These are phyloP conservation scores for Sinocyclocheilus anshuiensis DNA, from an alignment of 2,113 vertebrate species.

Conservation along the genomic window DNA sequence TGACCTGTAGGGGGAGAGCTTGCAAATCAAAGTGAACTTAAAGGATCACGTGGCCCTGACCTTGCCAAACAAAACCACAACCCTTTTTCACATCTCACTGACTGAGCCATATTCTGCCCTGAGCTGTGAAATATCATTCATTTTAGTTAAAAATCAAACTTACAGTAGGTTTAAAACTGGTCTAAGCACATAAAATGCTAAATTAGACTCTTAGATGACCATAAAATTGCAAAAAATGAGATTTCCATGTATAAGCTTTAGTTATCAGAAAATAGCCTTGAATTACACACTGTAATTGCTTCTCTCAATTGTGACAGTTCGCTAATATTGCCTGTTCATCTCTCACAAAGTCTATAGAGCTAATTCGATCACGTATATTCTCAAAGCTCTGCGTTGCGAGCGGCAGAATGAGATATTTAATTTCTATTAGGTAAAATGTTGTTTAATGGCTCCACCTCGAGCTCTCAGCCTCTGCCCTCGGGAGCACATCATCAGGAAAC, in stretches of 20 bases:
- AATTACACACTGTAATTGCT: slow-evolving; percentile 20
- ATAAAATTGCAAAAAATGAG: neutral
- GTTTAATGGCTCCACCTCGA: slow-evolving; percentile 61
- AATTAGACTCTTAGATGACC: slow-evolving; percentile 20
- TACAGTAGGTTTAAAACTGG: neutral
- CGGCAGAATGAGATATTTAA: slow-evolving; percentile 60
- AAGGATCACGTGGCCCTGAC: slow-evolving; percentile 31
- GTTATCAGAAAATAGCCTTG: slow-evolving; percentile 21
- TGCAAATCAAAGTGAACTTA: slow-evolving; percentile 45
- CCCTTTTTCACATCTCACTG: neutral
- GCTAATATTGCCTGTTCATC: neutral
- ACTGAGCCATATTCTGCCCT: neutral
- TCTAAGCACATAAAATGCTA: slow-evolving; percentile 1
- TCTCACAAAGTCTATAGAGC: slow-evolving; percentile 17
- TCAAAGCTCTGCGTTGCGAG: slow-evolving; percentile 34
- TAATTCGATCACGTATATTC: slow-evolving; percentile 38
- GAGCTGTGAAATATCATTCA: neutral
- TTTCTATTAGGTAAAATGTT: slow-evolving; percentile 62
- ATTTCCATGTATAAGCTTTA: neutral
- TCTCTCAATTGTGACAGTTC: neutral
- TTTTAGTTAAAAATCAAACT: neutral
- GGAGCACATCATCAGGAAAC: slow-evolving; percentile 53
- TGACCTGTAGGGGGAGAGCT: slow-evolving; percentile 77
- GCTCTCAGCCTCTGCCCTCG: slow-evolving; percentile 40
- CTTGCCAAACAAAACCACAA: slow-evolving; percentile 30